Evolutionary conservation across 2,797 vertebrate genomes (phyloP), one percentile per base, ranked within the genome.

Genomic region (Tympanoctomys barrerae): DNA sequence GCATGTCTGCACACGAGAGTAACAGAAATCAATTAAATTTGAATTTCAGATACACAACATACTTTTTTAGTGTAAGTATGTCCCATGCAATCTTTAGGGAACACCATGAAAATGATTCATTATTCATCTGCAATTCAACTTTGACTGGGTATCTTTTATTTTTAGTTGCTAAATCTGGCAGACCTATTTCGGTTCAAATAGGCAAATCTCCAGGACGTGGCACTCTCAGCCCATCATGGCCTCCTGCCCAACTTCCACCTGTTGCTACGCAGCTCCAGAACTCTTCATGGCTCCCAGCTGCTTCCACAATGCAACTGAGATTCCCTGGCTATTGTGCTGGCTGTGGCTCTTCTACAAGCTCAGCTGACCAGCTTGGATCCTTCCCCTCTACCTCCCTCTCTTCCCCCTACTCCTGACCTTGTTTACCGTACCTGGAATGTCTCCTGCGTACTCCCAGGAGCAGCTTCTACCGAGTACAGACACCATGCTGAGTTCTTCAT

Each of bases 61-160:
- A 68, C 61, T 31, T 52, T 94, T 88, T 94, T 88, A 78, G 31
- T 91, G 18, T 93, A 81, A 70, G 12, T 64, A 13, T 68, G 1
- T 52, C 52, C 46, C 33, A n/a, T 89, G 80, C 24, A 95, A 70
- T 64, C 90, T 80, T 78, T 87, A 52, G 64, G 57, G 83, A 3
- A 39, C 61, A n/a, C n/a, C 68, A 54, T 39, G 84, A 77, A 59
- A 62, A 42, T 61, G 10, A 21, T 33, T 78, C 16, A 18, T 49
- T 59, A 5, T 89, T 88, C 18, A 64, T 94, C 88, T 82, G 80
- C 95, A 93, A 92, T 95, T 95, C 62, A 95, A n/a, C 49, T 57
- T 22, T 94, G 93, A 91, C 33, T 52, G 22, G 26, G 19, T 64
- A 39, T 16, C 28, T 33, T 80, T 90, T 68, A 16, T 82, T 86